phyloP scores from a whole-genome alignment of 2,797 vertebrate genomes.

The Halcyon chelicuti region DNA sequence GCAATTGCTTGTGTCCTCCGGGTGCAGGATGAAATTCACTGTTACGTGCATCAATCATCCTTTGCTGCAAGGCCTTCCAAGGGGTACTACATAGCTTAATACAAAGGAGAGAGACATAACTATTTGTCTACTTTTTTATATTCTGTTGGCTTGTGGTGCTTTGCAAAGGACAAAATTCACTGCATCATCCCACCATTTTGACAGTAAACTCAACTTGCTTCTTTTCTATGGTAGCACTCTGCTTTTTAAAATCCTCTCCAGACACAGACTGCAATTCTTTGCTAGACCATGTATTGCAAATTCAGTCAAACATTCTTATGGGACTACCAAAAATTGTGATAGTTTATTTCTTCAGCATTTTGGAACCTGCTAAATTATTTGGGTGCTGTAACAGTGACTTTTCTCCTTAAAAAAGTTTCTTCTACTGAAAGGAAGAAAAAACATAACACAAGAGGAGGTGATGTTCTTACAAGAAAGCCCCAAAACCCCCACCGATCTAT shows the following conservation, averaged over 20 bases:
- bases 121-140: constrained; percentile 24
- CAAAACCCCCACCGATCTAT: accelerated
- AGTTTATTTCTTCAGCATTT: not conserved
- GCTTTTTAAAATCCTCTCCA: not conserved
- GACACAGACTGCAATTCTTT: not conserved
- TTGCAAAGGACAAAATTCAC: not conserved
- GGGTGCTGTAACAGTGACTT: not conserved
- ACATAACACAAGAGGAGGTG: not conserved
- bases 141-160: not conserved
- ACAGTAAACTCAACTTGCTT: not conserved
- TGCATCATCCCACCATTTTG: not conserved
- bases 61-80: not conserved
- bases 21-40: constrained; percentile 22
- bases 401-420: not conserved
- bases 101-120: not conserved
- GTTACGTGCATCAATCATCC: not conserved
- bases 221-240: not conserved
- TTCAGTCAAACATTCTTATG: not conserved
- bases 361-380: not conserved
- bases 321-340: not conserved
- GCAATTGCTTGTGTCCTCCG: not conserved
- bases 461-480: not conserved
- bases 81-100: not conserved
- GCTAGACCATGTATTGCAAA: not conserved
- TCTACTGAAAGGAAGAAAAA: not conserved